Conservation (phyloP, 2,113 vertebrate genomes). For the Butorides virescens region DNA sequence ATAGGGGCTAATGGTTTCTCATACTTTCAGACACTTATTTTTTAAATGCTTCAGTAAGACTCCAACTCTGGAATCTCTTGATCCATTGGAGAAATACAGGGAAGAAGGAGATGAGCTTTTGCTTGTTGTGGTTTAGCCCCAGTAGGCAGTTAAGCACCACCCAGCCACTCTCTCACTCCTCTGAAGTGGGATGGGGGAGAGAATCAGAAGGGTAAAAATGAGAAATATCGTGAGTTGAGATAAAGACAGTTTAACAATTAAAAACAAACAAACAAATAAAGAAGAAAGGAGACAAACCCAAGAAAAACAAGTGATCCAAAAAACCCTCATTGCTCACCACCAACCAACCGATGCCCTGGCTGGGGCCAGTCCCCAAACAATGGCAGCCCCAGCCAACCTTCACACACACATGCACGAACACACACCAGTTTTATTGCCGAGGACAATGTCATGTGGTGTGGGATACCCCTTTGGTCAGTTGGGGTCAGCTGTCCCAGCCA, state of each 20-base stretch:
- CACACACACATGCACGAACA: no score
- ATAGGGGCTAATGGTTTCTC: not conserved
- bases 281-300: not conserved
- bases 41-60: not conserved
- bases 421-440: not conserved
- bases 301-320: not conserved
- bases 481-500: not conserved
- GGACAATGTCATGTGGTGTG: not conserved
- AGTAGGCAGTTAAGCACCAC: not conserved
- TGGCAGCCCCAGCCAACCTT: not conserved
- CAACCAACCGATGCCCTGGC: not conserved
- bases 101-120: not conserved
- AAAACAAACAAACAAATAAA: not conserved
- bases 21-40: not conserved
- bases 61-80: not conserved
- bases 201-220: not conserved
- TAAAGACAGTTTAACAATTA: not conserved
- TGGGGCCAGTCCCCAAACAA: not conserved
- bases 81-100: not conserved
- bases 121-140: not conserved
- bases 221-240: not conserved
- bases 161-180: not conserved
- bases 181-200: rapidly evolving
- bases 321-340: not conserved
- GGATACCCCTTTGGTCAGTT: not conserved